These are phyloP conservation scores for Thinocorus orbignyianus DNA, from an alignment of 2,113 vertebrate species.

Conservation along the genomic window DNA sequence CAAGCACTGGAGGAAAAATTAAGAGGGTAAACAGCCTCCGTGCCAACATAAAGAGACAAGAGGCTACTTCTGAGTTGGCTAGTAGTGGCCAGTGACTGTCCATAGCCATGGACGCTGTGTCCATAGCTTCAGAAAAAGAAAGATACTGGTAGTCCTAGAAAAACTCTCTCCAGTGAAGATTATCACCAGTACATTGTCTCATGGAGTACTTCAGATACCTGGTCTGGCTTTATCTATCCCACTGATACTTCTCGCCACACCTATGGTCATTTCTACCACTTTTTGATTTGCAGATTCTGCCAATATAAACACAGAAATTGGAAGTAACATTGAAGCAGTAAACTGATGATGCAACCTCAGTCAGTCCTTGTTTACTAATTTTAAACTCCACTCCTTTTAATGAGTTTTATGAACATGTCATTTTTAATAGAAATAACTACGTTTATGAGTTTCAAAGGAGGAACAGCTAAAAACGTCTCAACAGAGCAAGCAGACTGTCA, in stretches of 20 bases:
- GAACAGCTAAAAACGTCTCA: background rate
- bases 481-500: background rate
- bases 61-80: background rate
- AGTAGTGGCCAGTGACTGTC: background rate
- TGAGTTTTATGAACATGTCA: background rate
- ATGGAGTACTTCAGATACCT: background rate
- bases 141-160: background rate
- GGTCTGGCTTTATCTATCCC: background rate
- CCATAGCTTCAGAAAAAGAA: background rate
- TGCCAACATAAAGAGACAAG: background rate
- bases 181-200: background rate
- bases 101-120: background rate
- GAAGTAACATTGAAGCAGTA: background rate
- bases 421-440: slow-evolving; percentile 40
- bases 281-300: slow-evolving; percentile 6
- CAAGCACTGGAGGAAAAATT: background rate
- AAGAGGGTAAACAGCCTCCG: background rate
- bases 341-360: background rate
- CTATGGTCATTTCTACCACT: background rate
- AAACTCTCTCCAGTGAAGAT: background rate
- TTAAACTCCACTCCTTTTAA: background rate
- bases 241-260: background rate
- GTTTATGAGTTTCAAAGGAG: slow-evolving; percentile 23
- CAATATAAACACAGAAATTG: background rate
- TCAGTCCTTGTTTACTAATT: slow-evolving; percentile 5